Conservation (phyloP, 2,113 vertebrate species). For the Larimichthys polyactis region DNA sequence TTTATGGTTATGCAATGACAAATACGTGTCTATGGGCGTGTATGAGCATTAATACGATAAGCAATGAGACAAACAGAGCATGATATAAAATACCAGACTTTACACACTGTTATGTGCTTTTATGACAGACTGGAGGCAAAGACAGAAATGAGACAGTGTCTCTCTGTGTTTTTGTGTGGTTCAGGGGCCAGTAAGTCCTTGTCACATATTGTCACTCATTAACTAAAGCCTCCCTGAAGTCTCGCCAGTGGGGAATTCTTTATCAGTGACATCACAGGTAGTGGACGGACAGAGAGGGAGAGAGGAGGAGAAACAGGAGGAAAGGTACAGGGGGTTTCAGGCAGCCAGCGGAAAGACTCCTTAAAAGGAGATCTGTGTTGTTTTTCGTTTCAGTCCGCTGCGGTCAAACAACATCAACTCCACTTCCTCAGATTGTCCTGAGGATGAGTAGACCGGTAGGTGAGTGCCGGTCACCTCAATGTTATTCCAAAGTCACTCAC, state of each 20-base stretch:
- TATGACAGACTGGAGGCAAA: conserved; percentile 2
- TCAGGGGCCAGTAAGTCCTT: conserved; percentile 16
- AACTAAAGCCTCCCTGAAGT: conserved; percentile 60
- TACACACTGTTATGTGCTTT: not conserved
- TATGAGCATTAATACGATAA: not conserved
- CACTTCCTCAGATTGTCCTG: conserved; percentile 73
- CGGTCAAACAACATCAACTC: conserved; percentile 41
- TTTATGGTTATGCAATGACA: not conserved
- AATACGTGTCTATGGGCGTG: not conserved
- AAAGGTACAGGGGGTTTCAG: conserved; percentile 24
- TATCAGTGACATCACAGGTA: conserved; percentile 71
- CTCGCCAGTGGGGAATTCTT: conserved; percentile 69
- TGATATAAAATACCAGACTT: not conserved
- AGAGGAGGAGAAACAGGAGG: not conserved
- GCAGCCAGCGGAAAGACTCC: conserved; percentile 44
- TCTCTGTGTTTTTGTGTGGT: conserved; percentile 16
- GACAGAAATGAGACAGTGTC: conserved; percentile 25
- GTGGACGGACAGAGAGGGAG: conserved; percentile 28
- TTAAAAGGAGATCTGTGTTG: conserved; percentile 67
- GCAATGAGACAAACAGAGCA: not conserved
- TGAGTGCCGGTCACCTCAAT: not conserved
- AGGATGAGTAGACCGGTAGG: conserved; percentile 42
- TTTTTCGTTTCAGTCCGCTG: conserved; percentile 37
- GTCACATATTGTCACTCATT: conserved; percentile 77
- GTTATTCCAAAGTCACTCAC: conserved; percentile 21